Evolutionary conservation across 2,113 vertebrate species (phyloP).

Genomic region (Tyrannus savana): DNA sequence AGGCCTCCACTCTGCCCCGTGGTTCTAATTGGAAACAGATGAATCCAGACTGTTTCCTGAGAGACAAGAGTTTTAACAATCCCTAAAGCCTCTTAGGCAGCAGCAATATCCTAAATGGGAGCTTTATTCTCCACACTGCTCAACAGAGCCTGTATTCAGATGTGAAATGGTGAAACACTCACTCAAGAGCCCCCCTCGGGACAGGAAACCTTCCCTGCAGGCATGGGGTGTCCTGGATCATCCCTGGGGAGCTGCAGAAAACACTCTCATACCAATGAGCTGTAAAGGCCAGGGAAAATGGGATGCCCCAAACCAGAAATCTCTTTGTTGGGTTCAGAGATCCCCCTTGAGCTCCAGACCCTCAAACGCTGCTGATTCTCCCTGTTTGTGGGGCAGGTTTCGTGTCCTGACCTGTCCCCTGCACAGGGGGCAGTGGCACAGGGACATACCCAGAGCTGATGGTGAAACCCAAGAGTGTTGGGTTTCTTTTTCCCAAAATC

Average conservation of each 20-base stretch:
- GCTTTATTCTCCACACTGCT: conserved; percentile 19
- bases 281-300: neutral
- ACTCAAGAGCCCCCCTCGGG: neutral
- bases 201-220: neutral
- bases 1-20: neutral
- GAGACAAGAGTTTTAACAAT: conserved; percentile 56
- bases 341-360: neutral
- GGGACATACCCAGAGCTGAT: neutral
- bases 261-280: neutral
- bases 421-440: neutral
- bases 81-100: conserved; percentile 63
- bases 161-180: neutral
- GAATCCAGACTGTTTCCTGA: conserved; percentile 41
- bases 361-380: neutral
- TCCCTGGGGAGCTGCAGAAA: neutral
- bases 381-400: neutral
- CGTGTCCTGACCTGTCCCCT: fast-evolving
- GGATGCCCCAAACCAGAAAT: neutral
- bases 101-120: conserved; percentile 58
- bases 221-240: neutral
- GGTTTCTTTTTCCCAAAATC: no score
- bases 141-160: conserved; percentile 45
- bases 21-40: conserved; percentile 45
- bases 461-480: neutral
- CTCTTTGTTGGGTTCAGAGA: neutral